These are phyloP conservation scores for Pseudotriccus pelzelni DNA, from an alignment of 2,797 vertebrate species.

Conservation along the genomic window DNA sequence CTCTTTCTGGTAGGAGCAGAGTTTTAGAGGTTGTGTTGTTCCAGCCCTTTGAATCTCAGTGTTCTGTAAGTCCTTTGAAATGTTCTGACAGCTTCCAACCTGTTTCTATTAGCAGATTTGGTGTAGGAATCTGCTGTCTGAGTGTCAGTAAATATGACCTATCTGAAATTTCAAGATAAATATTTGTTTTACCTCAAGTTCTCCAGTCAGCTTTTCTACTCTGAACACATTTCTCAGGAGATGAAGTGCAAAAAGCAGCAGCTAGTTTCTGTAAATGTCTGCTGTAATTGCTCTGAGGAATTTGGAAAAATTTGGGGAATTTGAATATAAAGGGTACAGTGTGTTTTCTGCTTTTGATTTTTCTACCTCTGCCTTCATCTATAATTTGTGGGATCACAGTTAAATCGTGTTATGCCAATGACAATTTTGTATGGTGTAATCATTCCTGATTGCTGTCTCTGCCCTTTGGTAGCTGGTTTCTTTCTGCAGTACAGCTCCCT, in stretches of 20 bases:
- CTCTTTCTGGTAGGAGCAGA: background rate
- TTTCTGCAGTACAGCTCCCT: background rate
- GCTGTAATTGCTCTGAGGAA: slow-evolving; percentile 49
- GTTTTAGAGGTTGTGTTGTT: background rate
- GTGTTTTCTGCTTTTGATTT: slow-evolving; percentile 50
- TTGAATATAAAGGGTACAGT: slow-evolving; percentile 12
- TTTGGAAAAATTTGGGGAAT: slow-evolving; percentile 22
- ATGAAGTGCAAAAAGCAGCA: slow-evolving; percentile 47
- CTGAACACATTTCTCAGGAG: slow-evolving; percentile 20
- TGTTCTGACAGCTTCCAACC: background rate
- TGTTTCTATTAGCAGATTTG: background rate
- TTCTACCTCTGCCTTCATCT: slow-evolving; percentile 53
- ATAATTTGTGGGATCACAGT: slow-evolving; percentile 75
- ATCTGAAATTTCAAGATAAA: background rate
- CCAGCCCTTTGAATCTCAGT: background rate
- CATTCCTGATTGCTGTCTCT: slow-evolving; percentile 36
- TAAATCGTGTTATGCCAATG: slow-evolving; percentile 60
- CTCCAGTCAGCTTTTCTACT: background rate
- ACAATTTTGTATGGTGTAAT: slow-evolving; percentile 50
- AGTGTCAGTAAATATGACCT: background rate
- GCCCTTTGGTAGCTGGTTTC: slow-evolving; percentile 25
- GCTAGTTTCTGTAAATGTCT: slow-evolving; percentile 63
- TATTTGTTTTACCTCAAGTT: background rate
- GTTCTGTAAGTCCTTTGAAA: background rate
- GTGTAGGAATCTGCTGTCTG: background rate